A percentile compares a stretch with the other conserved stretches of the same genome.
phyloP scores from a whole-genome alignment of 2,888 invertebrate genomes.

The Camponotus fellah region DNA sequence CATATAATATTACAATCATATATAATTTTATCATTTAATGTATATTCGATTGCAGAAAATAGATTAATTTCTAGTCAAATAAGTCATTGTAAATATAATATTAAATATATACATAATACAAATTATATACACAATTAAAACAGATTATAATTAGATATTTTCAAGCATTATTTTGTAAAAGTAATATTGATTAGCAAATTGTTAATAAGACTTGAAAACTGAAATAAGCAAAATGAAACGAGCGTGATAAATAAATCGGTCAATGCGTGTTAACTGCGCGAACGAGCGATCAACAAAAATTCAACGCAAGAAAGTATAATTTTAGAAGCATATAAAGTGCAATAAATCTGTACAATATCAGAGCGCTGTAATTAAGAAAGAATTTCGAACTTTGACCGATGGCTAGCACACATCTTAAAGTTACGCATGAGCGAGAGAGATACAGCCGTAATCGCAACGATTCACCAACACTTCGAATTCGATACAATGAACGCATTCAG shows the following conservation, averaged over 20 bases:
- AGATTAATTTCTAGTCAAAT: not conserved
- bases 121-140: not conserved
- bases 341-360: conserved; percentile 69
- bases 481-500: conserved; percentile 75
- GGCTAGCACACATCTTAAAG: conserved; percentile 62
- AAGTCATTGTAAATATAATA: not conserved
- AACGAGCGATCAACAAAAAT: conserved; percentile 7
- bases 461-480: conserved; percentile 73
- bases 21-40: not conserved
- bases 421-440: conserved; percentile 61
- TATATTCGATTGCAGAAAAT: not conserved
- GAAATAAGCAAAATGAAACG: not conserved
- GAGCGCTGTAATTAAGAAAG: conserved; percentile 71
- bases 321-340: conserved; percentile 37
- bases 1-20: not conserved
- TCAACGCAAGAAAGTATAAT: conserved; percentile 14
- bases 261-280: not conserved
- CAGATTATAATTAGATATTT: not conserved
- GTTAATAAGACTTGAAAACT: not conserved
- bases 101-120: not conserved
- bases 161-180: not conserved
- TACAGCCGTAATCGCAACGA: conserved; percentile 68
- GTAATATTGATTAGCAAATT: not conserved
- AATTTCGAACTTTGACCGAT: conserved; percentile 74
- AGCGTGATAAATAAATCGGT: conserved; percentile 11